These are phyloP conservation scores for Megalurothrips usitatus DNA, from an alignment of 2,888 invertebrate species.

Conservation along the genomic window DNA sequence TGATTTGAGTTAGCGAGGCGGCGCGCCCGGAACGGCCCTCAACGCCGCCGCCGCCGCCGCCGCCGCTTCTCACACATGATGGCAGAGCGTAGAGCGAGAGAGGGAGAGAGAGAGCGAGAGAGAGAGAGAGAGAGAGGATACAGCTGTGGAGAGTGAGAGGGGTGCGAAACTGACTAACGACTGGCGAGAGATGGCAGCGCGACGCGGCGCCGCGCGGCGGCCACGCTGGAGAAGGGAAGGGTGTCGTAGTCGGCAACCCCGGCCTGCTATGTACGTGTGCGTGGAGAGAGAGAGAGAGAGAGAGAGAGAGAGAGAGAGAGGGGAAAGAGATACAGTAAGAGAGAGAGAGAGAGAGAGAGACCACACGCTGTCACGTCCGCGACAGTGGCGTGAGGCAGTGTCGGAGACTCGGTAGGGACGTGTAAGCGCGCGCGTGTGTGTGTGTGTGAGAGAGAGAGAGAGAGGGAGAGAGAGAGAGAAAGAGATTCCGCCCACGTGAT, in stretches of 20 bases:
- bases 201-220: neutral
- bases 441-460: neutral
- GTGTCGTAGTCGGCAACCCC: no score
- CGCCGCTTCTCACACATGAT: no score
- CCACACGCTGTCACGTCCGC: neutral
- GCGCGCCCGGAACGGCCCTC: neutral
- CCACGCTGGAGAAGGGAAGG: neutral
- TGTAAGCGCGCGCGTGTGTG: neutral
- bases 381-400: neutral
- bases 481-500: neutral
- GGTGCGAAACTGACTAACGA: neutral
- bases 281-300: no score
- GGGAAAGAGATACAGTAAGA: no score
- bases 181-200: neutral
- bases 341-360: no score
- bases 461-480: neutral
- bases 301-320: no score
- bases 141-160: no score
- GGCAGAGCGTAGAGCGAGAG: no score
- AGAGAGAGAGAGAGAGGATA: no score
- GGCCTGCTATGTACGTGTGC: no score
- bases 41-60: no score
- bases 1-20: slow-evolving; percentile 1
- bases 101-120: no score
- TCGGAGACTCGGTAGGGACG: neutral